A percentile compares a stretch with the other conserved stretches of the same genome.
These are phyloP conservation scores for Hymenopus coronatus DNA, from an alignment of 2,888 invertebrate genomes.

Conservation along the genomic window DNA sequence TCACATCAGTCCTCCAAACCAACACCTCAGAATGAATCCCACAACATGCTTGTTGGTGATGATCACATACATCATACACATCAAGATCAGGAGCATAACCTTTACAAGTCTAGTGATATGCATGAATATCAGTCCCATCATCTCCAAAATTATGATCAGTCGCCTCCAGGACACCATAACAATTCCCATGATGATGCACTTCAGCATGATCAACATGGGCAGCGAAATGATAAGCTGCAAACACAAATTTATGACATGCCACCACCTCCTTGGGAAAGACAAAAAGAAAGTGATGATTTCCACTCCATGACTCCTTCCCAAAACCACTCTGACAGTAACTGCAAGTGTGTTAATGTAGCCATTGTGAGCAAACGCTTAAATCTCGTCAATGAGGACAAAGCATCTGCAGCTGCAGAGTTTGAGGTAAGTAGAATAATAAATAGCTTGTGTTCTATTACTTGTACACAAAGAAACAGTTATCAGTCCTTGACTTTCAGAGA, in stretches of 20 bases:
- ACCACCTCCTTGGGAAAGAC: not conserved
- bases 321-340: not conserved
- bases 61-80: not conserved
- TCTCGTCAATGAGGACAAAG: not conserved
- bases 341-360: constrained; percentile 20
- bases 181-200: not conserved
- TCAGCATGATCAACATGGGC: not conserved
- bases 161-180: not conserved
- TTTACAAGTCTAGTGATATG: no score
- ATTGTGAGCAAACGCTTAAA: constrained; percentile 15
- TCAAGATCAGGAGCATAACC: not conserved
- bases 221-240: not conserved
- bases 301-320: not conserved
- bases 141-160: not conserved
- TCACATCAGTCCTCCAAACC: constrained; percentile 13
- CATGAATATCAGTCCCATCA: not conserved
- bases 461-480: no score
- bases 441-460: no score
- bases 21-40: constrained; percentile 27
- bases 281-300: not conserved
- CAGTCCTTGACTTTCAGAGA: no score
- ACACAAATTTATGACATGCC: not conserved
- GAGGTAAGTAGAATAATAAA: constrained; percentile 8
- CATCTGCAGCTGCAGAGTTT: not conserved
- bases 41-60: not conserved